A percentile compares a stretch with the other conserved stretches of the same genome.
Evolutionary conservation across 2,888 invertebrate species (phyloP).

Genomic region (Dynastes grantii): DNA sequence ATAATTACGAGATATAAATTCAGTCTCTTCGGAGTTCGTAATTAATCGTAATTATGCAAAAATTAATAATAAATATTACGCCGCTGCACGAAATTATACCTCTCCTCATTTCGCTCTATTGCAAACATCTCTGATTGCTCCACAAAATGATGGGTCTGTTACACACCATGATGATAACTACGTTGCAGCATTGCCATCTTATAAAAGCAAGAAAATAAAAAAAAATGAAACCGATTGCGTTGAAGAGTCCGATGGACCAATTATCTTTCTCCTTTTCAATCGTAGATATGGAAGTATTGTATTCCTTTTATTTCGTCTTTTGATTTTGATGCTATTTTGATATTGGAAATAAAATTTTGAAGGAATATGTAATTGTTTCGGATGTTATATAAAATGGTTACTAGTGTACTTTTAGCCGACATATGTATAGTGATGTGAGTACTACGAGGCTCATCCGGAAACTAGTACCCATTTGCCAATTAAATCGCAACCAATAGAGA

Average conservation of each 20-base stretch:
- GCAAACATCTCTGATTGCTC: background rate
- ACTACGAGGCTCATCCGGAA: too few relatives aligned
- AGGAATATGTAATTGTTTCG: too few relatives aligned
- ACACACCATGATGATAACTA: background rate
- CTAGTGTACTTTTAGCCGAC: too few relatives aligned
- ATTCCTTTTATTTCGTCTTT: too few relatives aligned
- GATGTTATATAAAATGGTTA: too few relatives aligned
- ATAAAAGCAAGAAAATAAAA: background rate
- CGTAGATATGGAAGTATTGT: background rate
- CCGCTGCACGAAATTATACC: conserved; percentile 28
- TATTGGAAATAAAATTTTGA: too few relatives aligned
- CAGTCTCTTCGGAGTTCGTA: conserved; percentile 62
- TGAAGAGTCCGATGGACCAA: background rate
- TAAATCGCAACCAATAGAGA: too few relatives aligned
- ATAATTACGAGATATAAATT: conserved; percentile 66
- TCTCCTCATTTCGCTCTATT: background rate
- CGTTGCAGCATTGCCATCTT: background rate
- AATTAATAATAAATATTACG: conserved; percentile 52
- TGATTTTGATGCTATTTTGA: too few relatives aligned
- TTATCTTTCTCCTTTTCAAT: background rate
- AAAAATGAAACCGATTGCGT: background rate
- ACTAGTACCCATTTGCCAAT: too few relatives aligned
- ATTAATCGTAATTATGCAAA: conserved; percentile 63
- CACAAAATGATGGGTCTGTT: conserved; percentile 19
- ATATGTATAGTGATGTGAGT: too few relatives aligned